Evolutionary conservation across 2,888 invertebrate genomes (phyloP).

Genomic region (Drosophila recens): DNA sequence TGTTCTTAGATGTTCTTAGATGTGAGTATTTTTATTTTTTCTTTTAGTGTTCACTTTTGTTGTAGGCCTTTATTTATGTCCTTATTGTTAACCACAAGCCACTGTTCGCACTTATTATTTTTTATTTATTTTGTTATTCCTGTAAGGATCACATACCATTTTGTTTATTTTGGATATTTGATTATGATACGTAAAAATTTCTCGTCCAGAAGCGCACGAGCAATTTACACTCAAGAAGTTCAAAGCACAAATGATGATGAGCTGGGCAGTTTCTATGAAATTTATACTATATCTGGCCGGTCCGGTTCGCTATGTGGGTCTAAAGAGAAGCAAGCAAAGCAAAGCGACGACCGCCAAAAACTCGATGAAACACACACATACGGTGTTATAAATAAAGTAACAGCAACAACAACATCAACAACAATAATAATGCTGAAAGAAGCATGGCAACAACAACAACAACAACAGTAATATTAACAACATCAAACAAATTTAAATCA

Average conservation of each 20-base stretch:
- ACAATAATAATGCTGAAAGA: slow-evolving; percentile 29
- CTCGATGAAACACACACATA: slow-evolving; percentile 66
- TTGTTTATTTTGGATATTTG: slow-evolving; percentile 24
- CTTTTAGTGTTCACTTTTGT: slow-evolving; percentile 22
- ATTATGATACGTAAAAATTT: slow-evolving; percentile 59
- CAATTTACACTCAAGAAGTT: slow-evolving; percentile 83
- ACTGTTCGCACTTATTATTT: slow-evolving; percentile 15
- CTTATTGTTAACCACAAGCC: slow-evolving; percentile 23
- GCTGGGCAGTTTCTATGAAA: slow-evolving; percentile 82
- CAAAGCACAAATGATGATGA: slow-evolving; percentile 85
- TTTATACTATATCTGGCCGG: slow-evolving; percentile 83
- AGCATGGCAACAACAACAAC: slow-evolving; percentile 31
- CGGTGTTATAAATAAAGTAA: slow-evolving; percentile 68
- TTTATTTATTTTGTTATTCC: slow-evolving; percentile 9
- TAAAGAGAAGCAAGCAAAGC: slow-evolving; percentile 64
- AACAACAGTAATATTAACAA: slow-evolving; percentile 52
- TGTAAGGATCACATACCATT: slow-evolving; percentile 64
- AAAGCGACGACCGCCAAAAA: slow-evolving; percentile 76
- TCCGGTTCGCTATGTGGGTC: slow-evolving; percentile 74
- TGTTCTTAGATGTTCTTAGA: slow-evolving; percentile 7
- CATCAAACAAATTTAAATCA: slow-evolving; percentile 70
- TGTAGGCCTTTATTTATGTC: slow-evolving; percentile 20
- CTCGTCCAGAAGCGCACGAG: slow-evolving; percentile 74
- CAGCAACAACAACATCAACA: slow-evolving; percentile 54
- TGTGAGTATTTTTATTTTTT: background rate